Conservation (phyloP, 2,797 vertebrate genomes). For the Ptychadena robeensis region DNA sequence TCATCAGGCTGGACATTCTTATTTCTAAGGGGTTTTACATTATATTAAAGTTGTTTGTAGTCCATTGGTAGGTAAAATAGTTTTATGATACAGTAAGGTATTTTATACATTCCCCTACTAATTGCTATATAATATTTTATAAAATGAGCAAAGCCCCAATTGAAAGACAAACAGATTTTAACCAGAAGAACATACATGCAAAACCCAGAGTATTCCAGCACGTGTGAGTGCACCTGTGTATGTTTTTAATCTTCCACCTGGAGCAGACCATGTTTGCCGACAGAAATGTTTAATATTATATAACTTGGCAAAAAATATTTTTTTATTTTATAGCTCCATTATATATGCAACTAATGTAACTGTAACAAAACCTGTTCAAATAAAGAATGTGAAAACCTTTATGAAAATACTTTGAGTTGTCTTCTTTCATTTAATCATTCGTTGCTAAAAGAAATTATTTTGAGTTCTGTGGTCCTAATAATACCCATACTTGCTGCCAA, state of each 20-base stretch:
- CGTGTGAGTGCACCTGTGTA: not conserved
- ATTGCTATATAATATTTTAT: too few relatives aligned
- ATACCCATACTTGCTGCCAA: slow-evolving; percentile 22
- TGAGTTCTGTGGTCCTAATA: slow-evolving; percentile 25
- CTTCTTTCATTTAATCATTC: slow-evolving; percentile 26
- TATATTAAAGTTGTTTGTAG: too few relatives aligned
- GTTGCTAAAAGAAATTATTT: slow-evolving; percentile 35
- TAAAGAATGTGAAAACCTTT: not conserved
- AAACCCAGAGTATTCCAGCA: too few relatives aligned
- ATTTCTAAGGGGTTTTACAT: too few relatives aligned
- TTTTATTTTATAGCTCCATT: not conserved
- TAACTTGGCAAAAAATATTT: not conserved
- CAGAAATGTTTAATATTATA: not conserved
- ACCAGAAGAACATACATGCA: too few relatives aligned
- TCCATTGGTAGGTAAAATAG: too few relatives aligned
- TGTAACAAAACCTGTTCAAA: slow-evolving; percentile 10
- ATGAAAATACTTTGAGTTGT: slow-evolving; percentile 1
- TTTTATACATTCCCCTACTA: too few relatives aligned
- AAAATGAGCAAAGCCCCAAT: too few relatives aligned
- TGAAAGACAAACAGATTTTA: too few relatives aligned
- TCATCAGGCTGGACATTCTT: too few relatives aligned
- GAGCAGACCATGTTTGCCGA: not conserved
- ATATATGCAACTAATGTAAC: not conserved
- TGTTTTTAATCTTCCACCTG: not conserved
- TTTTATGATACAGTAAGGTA: too few relatives aligned